These are phyloP conservation scores for Emmelina monodactyla DNA, from an alignment of 2,888 invertebrate species.

Conservation along the genomic window DNA sequence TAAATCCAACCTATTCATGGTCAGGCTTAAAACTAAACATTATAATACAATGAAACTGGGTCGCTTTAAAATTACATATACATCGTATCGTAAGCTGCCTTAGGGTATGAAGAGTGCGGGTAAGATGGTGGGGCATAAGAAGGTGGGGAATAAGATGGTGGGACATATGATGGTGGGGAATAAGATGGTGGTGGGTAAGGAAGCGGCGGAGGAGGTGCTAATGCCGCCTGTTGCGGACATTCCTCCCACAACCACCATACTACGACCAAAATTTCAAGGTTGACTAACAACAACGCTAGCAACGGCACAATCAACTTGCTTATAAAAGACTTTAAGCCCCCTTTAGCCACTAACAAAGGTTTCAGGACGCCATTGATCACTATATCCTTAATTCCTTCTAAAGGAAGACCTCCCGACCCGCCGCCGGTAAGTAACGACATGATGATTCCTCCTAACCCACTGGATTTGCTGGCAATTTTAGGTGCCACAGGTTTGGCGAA, in stretches of 20 bases:
- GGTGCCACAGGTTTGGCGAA: conserved; percentile 33
- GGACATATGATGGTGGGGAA: conserved; percentile 22
- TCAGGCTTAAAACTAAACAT: no score
- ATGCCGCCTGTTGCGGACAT: conserved; percentile 25
- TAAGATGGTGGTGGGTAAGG: conserved; percentile 16
- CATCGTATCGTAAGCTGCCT: not conserved
- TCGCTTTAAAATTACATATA: no score
- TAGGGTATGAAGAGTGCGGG: not conserved
- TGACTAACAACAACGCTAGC: conserved; percentile 42
- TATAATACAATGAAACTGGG: no score
- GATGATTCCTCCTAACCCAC: conserved; percentile 37
- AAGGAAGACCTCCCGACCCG: conserved; percentile 25
- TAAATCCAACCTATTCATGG: no score
- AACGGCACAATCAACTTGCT: conserved; percentile 49
- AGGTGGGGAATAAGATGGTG: not conserved
- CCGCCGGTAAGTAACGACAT: conserved; percentile 37
- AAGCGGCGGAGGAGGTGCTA: conserved; percentile 8
- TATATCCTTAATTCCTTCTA: conserved; percentile 40
- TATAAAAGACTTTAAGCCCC: conserved; percentile 43
- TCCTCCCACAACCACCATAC: conserved; percentile 64
- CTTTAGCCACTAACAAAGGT: conserved; percentile 39
- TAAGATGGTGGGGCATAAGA: conserved; percentile 5
- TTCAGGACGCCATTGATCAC: conserved; percentile 44
- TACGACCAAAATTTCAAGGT: conserved; percentile 44
- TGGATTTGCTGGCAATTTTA: conserved; percentile 36